Evolutionary conservation across 92 coral and sea anemone genomes (phyloP).

Genomic region (Epizoanthus scotinus): DNA sequence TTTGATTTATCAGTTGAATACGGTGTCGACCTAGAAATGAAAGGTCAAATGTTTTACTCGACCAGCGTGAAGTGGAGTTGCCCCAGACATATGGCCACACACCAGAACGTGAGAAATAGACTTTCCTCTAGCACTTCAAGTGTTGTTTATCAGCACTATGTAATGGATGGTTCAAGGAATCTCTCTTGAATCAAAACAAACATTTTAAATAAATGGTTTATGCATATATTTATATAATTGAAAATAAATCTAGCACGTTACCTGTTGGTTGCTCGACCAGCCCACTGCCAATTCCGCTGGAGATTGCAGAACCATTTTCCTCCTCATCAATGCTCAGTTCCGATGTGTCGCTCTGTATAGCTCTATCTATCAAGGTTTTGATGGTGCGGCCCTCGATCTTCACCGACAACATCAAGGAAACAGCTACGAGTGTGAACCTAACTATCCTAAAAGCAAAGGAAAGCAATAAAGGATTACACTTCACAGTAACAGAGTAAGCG

Average conservation of each 20-base stretch:
- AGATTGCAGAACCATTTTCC: not conserved
- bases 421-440: not conserved
- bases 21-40: not conserved
- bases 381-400: not conserved
- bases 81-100: slow-evolving; percentile 3
- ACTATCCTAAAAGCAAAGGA: slow-evolving; percentile 22
- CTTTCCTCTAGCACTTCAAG: not conserved
- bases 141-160: slow-evolving; percentile 25
- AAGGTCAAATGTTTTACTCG: slow-evolving; percentile 33
- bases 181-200: not conserved
- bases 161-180: not conserved
- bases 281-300: not conserved
- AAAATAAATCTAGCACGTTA: not conserved
- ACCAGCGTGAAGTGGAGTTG: slow-evolving; percentile 14
- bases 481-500: not conserved
- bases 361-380: not conserved
- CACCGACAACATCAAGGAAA: slow-evolving; percentile 9
- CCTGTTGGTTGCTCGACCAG: not conserved
- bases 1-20: not conserved
- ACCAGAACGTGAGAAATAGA: not conserved
- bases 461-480: not conserved
- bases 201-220: not conserved
- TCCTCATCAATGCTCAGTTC: not conserved
- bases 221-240: not conserved
- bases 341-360: not conserved